Conservation (phyloP, 92 coral and sea anemone species). For the Parazoanthus darwini region DNA sequence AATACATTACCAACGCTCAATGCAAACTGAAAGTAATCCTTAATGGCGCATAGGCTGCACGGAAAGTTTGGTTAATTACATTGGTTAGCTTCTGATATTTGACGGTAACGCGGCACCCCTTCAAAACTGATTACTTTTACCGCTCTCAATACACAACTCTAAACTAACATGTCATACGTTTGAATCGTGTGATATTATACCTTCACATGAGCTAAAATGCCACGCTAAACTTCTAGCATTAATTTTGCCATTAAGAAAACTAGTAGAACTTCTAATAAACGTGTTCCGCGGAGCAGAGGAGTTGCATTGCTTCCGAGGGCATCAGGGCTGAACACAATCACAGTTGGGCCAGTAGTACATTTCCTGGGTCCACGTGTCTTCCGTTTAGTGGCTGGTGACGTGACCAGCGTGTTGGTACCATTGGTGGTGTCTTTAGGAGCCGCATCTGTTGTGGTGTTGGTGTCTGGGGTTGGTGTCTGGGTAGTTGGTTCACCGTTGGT, state of each 20-base stretch:
- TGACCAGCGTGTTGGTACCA: neutral
- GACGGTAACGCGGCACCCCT: no score
- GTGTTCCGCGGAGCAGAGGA: neutral
- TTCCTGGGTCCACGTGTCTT: conserved; percentile 16
- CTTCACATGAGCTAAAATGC: no score
- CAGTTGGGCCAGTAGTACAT: conserved; percentile 17
- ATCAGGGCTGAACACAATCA: neutral
- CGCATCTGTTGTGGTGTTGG: neutral
- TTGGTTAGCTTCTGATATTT: no score
- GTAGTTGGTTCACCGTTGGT: neutral
- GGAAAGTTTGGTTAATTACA: no score
- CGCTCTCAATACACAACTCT: no score
- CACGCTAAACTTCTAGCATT: neutral
- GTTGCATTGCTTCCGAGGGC: neutral
- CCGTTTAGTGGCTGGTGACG: neutral
- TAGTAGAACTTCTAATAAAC: neutral
- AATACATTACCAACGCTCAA: no score
- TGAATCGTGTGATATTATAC: neutral
- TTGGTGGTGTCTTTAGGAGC: neutral
- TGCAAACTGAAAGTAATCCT: no score
- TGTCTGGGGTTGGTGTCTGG: neutral
- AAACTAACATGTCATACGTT: no score
- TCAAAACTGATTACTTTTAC: no score
- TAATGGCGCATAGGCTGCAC: no score
- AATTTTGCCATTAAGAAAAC: neutral